phyloP scores from a whole-genome alignment of 1,140 invertebrate species.

The Drosophila aff. region DNA sequence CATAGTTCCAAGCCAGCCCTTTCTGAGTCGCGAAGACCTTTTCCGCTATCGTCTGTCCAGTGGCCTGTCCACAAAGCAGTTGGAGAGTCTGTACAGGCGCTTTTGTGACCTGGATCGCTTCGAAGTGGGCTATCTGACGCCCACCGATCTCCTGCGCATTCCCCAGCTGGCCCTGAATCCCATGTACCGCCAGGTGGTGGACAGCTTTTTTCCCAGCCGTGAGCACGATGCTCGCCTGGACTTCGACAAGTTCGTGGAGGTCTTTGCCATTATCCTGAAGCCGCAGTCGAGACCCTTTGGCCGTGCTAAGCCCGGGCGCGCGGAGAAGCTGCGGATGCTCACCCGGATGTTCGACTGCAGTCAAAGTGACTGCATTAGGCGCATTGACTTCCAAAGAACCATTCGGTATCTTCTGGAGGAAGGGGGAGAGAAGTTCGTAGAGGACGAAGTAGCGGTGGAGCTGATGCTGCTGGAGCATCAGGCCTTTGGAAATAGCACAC shows the following conservation, averaged over 20 bases:
- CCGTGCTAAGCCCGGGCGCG: constrained; percentile 9
- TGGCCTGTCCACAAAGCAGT: constrained; percentile 33
- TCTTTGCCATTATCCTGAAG: constrained; percentile 47
- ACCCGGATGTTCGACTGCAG: constrained; percentile 49
- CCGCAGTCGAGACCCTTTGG: constrained; percentile 10
- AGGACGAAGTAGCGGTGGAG: constrained; percentile 30
- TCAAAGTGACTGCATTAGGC: constrained; percentile 22
- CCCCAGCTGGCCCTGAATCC: constrained; percentile 57
- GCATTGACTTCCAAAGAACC: constrained; percentile 39
- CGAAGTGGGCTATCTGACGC: constrained; percentile 56
- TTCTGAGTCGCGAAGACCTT: not conserved
- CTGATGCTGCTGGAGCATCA: constrained; percentile 42
- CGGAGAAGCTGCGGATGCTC: constrained; percentile 48
- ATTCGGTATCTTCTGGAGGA: constrained; percentile 23
- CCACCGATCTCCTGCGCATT: constrained; percentile 64
- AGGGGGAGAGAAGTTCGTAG: not conserved
- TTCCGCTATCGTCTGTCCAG: not conserved
- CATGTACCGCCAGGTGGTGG: constrained; percentile 55
- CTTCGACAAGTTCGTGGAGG: constrained; percentile 51
- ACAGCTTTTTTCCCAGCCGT: constrained; percentile 49
- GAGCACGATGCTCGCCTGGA: constrained; percentile 18
- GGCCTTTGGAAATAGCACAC: constrained; percentile 15
- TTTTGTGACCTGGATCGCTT: constrained; percentile 54
- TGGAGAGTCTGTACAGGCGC: constrained; percentile 46
- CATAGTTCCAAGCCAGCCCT: not conserved